Conservation (phyloP, 1,140 invertebrate species). For the Cydia fagiglandana region DNA sequence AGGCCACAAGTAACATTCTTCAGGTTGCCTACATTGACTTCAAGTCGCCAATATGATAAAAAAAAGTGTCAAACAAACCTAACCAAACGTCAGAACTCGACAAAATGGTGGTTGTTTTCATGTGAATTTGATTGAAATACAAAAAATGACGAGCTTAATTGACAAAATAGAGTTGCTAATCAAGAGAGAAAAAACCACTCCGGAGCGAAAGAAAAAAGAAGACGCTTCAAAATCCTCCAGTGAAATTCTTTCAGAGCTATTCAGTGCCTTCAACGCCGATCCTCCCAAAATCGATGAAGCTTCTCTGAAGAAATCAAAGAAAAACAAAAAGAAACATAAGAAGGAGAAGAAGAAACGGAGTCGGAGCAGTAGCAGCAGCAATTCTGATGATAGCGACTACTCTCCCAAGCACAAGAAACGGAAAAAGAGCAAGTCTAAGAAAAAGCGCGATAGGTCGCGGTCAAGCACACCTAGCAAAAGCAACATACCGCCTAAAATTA, state of each 20-base stretch:
- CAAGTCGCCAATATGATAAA: conserved; percentile 4
- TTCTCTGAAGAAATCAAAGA: conserved; percentile 60
- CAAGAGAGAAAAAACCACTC: conserved; percentile 69
- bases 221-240: conserved; percentile 83
- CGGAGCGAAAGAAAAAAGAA: conserved; percentile 70
- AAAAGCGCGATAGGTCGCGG: conserved; percentile 77
- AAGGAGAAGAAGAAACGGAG: conserved; percentile 72
- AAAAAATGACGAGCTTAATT: conserved; percentile 64
- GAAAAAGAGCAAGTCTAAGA: conserved; percentile 81
- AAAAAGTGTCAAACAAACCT: background rate
- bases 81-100: conserved; percentile 1
- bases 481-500: conserved; percentile 43
- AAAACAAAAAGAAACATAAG: conserved; percentile 72
- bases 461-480: conserved; percentile 47
- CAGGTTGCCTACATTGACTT: background rate
- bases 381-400: conserved; percentile 60
- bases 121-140: background rate
- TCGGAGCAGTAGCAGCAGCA: conserved; percentile 55
- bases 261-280: conserved; percentile 85
- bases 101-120: conserved; percentile 31
- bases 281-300: conserved; percentile 78
- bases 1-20: too few relatives aligned
- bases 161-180: conserved; percentile 70
- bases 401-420: conserved; percentile 72
- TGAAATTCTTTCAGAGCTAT: conserved; percentile 89